Conservation (phyloP, 2,888 invertebrate genomes). For the Eupeodes latifasciatus region DNA sequence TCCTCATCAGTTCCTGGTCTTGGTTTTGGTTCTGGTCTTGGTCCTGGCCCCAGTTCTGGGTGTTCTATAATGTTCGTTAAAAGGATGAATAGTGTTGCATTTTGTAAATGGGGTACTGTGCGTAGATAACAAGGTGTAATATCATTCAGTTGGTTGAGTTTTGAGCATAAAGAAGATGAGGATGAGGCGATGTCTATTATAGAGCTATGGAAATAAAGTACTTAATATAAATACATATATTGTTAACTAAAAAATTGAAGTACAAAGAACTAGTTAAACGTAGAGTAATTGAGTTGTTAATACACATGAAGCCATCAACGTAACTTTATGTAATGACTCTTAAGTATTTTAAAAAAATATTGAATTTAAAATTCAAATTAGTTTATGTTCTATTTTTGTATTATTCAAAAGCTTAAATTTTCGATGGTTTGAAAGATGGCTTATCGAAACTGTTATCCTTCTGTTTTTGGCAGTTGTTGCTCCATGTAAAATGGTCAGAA, state of each 20-base stretch:
- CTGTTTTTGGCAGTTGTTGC: no score
- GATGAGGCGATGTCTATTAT: not conserved
- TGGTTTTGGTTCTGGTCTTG: no score
- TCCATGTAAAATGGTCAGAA: no score
- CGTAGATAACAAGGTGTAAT: conserved; percentile 54
- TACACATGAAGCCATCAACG: no score
- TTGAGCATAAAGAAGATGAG: not conserved
- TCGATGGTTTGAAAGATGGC: no score
- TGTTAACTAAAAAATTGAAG: not conserved
- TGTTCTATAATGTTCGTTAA: conserved; percentile 17
- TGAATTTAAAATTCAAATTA: no score
- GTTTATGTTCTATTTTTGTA: no score
- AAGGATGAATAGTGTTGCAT: conserved; percentile 54
- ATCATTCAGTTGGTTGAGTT: not conserved
- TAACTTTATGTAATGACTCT: no score
- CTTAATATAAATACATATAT: no score
- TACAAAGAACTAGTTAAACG: not conserved
- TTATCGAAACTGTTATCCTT: no score
- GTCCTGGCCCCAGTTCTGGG: not conserved
- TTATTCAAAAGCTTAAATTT: no score
- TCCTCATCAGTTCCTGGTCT: not conserved
- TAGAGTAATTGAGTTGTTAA: not conserved
- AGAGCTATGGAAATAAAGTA: not conserved
- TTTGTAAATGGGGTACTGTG: conserved; percentile 30
- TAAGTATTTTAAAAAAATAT: no score